phyloP scores from a whole-genome alignment of 2,797 vertebrate genomes.

The Platalea minor region DNA sequence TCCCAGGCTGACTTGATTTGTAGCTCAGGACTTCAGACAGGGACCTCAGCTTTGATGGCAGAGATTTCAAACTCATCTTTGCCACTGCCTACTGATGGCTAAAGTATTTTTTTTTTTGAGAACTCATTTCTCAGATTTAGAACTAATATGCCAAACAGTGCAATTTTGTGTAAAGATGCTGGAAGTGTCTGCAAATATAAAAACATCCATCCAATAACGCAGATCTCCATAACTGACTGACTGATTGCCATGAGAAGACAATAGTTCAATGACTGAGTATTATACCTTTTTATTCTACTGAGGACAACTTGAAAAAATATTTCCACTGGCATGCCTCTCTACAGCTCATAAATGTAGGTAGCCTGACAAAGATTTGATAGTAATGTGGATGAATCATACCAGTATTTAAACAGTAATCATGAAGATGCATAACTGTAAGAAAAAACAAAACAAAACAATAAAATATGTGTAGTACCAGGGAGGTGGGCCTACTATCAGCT shows the following conservation, averaged over 20 bases:
- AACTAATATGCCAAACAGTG: not conserved
- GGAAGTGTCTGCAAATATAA: not conserved
- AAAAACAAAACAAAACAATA: not conserved
- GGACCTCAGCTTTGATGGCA: not conserved
- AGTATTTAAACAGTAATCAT: not conserved
- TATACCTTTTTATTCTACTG: not conserved
- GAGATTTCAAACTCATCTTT: not conserved
- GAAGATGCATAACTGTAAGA: not conserved
- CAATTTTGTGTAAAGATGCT: not conserved
- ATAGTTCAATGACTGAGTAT: not conserved
- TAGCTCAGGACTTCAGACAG: not conserved
- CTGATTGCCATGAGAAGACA: not conserved
- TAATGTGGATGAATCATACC: not conserved
- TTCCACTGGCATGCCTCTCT: not conserved
- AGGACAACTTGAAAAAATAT: not conserved
- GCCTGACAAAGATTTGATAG: not conserved
- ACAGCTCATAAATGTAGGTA: not conserved
- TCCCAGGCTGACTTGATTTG: not conserved
- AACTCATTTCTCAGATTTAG: not conserved
- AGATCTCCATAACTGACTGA: not conserved
- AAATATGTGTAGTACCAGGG: not conserved
- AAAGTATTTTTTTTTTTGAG: not conserved
- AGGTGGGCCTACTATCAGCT: not conserved
- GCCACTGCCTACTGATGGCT: not conserved
- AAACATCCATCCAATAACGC: not conserved